phyloP scores from a whole-genome alignment of 2,113 vertebrate species.

The Pygoscelis antarcticus region DNA sequence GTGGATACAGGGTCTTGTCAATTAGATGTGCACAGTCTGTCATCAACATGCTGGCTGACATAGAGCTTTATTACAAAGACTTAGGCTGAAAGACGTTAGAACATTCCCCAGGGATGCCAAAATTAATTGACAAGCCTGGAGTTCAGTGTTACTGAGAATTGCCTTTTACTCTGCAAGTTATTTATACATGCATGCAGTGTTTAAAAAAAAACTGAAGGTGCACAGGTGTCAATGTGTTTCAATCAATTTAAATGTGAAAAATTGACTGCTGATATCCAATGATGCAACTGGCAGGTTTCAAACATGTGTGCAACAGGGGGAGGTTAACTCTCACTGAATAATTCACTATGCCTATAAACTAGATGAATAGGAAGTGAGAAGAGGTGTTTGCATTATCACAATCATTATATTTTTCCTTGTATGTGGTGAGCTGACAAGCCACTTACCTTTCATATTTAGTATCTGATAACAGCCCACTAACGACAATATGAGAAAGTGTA shows the following conservation, averaged over 20 bases:
- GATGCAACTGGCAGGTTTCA: not conserved
- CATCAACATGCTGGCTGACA: not conserved
- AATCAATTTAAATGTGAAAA: not conserved
- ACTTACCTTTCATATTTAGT: not conserved
- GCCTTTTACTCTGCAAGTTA: not conserved
- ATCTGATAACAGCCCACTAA: not conserved
- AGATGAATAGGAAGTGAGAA: not conserved
- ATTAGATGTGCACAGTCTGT: not conserved
- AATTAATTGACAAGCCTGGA: not conserved
- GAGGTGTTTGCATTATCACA: not conserved
- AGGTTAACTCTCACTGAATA: not conserved
- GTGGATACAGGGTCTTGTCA: not conserved
- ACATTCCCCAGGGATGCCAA: not conserved
- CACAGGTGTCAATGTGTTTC: not conserved
- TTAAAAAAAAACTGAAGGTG: not conserved
- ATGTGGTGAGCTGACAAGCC: not conserved
- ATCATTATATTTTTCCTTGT: not conserved
- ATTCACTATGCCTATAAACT: not conserved
- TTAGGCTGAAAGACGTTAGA: not conserved
- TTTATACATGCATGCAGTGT: not conserved
- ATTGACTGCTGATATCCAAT: not conserved
- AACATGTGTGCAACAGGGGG: not conserved
- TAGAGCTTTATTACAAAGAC: not conserved
- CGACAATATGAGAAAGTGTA: fast-evolving
- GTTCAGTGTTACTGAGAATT: not conserved